These are phyloP conservation scores for Lophius americanus DNA, from an alignment of 2,797 vertebrate genomes.

Conservation along the genomic window DNA sequence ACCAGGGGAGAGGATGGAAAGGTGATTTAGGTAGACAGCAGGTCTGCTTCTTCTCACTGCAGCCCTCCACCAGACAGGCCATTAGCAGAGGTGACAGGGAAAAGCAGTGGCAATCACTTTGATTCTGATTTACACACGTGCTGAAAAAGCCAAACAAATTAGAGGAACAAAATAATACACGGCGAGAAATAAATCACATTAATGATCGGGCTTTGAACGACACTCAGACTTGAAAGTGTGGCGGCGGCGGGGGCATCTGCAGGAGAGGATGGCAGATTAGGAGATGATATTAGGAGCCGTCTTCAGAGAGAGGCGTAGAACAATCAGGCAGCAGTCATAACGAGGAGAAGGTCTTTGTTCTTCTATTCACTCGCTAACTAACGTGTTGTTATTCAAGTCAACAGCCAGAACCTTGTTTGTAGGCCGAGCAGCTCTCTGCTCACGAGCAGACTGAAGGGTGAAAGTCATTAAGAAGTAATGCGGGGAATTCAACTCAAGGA, in stretches of 20 bases:
- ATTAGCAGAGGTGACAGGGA: constrained; percentile 79
- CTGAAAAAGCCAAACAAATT: constrained; percentile 80
- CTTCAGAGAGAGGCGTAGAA: constrained; percentile 72
- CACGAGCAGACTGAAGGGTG: constrained; percentile 66
- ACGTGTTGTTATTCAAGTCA: constrained; percentile 78
- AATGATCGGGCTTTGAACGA: constrained; percentile 76
- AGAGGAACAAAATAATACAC: constrained; percentile 80
- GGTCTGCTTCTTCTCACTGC: constrained; percentile 75
- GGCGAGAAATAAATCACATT: constrained; percentile 79
- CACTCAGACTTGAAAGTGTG: constrained; percentile 70
- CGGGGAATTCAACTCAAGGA: constrained; percentile 23
- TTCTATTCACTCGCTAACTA: constrained; percentile 61
- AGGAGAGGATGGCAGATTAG: constrained; percentile 74
- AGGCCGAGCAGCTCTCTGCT: constrained; percentile 59
- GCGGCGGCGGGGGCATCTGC: constrained; percentile 66
- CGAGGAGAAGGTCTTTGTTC: constrained; percentile 72
- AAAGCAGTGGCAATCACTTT: constrained; percentile 74
- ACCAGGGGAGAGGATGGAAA: constrained; percentile 72
- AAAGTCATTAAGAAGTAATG: constrained; percentile 55
- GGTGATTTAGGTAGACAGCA: constrained; percentile 76
- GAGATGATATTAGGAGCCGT: constrained; percentile 71
- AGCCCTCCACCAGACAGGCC: constrained; percentile 67
- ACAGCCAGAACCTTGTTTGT: constrained; percentile 74
- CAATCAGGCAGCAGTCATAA: constrained; percentile 69
- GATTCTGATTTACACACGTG: constrained; percentile 78